Evolutionary conservation across 1,140 invertebrate genomes (phyloP), one percentile per base, ranked within the genome.

Genomic region (Scaptomyza montana): DNA sequence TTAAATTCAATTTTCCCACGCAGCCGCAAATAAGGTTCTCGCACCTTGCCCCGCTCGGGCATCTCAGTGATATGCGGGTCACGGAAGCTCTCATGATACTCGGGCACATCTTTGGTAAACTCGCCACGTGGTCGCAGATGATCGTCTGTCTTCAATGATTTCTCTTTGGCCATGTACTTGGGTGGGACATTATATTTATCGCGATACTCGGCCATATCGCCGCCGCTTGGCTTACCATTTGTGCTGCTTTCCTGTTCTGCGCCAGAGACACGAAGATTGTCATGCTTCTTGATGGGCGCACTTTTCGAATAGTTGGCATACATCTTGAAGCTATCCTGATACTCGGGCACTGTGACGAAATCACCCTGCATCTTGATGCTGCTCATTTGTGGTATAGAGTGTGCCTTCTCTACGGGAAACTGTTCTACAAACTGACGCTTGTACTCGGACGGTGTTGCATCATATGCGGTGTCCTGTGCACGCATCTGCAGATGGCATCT

Each of bases 1-100:
- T 91, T 92, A 65, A 92, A 92, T 76, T 92, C 91, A 53, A 92
- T 90, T 69, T 91, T 92, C 43, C 91, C 91, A 16, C 89, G 79
- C 8, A 92, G 77, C 0, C 86, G 86, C 2, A 92, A 59, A 3
- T 82, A 90, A 2, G 91, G 90, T 33, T 91, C 87, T 0, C 91
- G 74, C 9, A 89, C 78, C 62, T 92, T 92, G 4, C 91, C 89
- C 12, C 89, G 77, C 68, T 92, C 90, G 28, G 91, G 91, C 78
- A 92, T 85, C 43, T 90, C 78, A 65, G 77, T 92, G 55, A 92
- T 78, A 19, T 92, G 84, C 7, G 90, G 90, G 72, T 92, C 91
- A 53, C 85, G 90, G 81, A 91, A 92, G 78, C 91, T 92, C 78
- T 92, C 91, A 60, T 80, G 80, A 64, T 92, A 92, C 56, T 92